Base-by-base conservation (phyloP, 2,888 invertebrate genomes). In the Ethmia dodecea region DNA sequence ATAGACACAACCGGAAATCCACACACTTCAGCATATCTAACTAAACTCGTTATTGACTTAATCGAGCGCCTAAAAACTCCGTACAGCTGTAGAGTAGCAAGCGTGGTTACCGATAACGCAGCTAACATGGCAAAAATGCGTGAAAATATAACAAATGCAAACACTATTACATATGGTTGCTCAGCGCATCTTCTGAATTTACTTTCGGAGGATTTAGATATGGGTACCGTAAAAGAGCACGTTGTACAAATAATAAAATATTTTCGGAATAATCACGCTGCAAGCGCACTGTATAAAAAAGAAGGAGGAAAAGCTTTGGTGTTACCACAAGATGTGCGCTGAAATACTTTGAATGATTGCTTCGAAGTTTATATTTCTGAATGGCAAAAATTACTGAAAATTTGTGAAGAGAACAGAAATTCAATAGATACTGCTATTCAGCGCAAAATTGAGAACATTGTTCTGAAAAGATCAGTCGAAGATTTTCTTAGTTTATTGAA, bases 291-390 rank as follows among this genome's bases (percentile, higher is more conserved):
- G 28, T 45, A 38, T 27, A 45, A 35, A 10, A 22, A 24, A 35
- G 38, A 20, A 27, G 40, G 33, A 5, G 37, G 44, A n/a, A 49
- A 40, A 31, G 25, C 30, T 15, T 31, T 45, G 18, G 31, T 40
- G 9, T 5, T 43, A 9, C 45, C 38, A 13, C 32, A 28, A 16
- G 38, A 43, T 28, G 40, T 45, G 2, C 28, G 43, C 5, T 43
- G 40, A 37, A 43, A 45, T 18, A 41, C 35, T 9, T n/a, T 40
- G 6, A 10, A 18, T 5, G 34, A 28, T 3, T 34, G 28, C 18
- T 22, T 34, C 9, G 28, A 28, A 20, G 13, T 16, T 11, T 29
- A 16, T 31, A 11, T 29, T 8, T 29, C 29, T 13, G 15, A 29
- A 11, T 29, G 29, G 15, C 29, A 29, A 29, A 29, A 29, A 15